Percentiles rank a stretch among this genome's conserved stretches.
Evolutionary conservation across 2,888 invertebrate species (phyloP).

Genomic region (Lymantria dispar): DNA sequence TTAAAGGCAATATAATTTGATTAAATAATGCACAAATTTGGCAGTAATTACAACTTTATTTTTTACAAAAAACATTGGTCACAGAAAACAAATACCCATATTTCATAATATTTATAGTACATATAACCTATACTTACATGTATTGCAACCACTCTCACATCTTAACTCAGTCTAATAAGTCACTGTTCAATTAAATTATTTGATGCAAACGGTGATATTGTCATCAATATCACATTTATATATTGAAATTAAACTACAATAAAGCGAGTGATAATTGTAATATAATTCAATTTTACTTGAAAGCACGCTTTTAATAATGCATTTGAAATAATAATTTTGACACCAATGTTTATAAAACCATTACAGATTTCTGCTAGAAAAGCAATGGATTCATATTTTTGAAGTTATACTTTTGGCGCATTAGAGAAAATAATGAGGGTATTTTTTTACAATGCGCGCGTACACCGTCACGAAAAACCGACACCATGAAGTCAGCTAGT

Average conservation of each 20-base stretch:
- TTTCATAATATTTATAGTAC: slow-evolving; percentile 24
- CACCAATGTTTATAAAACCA: no score
- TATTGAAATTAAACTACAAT: not conserved
- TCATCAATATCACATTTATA: not conserved
- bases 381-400: no score
- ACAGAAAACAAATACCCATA: slow-evolving; percentile 57
- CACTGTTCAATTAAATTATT: slow-evolving; percentile 3
- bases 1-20: not conserved
- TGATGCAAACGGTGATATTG: not conserved
- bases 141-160: slow-evolving; percentile 43
- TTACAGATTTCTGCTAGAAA: no score
- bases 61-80: slow-evolving; percentile 56
- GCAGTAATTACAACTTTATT: slow-evolving; percentile 60
- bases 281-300: no score
- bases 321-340: no score
- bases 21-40: slow-evolving; percentile 44
- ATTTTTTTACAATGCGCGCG: no score
- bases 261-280: no score
- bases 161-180: slow-evolving; percentile 26
- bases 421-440: no score
- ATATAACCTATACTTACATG: slow-evolving; percentile 32
- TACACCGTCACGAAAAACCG: no score
- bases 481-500: no score
- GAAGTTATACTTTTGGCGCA: no score
- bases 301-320: no score